These are phyloP conservation scores for Mystacornis crossleyi DNA, from an alignment of 2,113 vertebrate species.

Conservation along the genomic window DNA sequence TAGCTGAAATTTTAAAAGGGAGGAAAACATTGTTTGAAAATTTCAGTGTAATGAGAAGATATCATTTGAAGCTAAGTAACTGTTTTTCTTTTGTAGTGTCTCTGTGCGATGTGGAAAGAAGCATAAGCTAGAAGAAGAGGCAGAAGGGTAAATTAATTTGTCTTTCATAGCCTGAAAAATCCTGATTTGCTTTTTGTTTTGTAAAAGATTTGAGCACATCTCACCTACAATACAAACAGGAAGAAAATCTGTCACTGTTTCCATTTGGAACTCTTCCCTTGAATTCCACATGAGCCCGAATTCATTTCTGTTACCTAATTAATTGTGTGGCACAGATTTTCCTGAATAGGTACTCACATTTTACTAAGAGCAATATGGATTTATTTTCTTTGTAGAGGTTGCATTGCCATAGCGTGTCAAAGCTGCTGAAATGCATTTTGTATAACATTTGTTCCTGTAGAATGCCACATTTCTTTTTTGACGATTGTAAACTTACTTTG, in stretches of 20 bases:
- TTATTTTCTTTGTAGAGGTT: neutral
- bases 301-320: neutral
- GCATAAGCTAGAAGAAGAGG: conserved; percentile 73
- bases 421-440: neutral
- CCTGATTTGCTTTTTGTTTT: neutral
- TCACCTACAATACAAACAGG: neutral
- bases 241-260: neutral
- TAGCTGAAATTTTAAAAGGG: neutral
- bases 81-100: conserved; percentile 37
- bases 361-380: neutral
- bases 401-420: neutral
- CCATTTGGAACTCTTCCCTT: neutral
- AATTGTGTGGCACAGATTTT: neutral
- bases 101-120: conserved; percentile 66
- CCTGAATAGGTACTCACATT: neutral
- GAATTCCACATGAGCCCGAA: neutral
- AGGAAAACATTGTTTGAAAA: neutral
- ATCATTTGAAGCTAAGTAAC: neutral
- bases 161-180: neutral
- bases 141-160: conserved; percentile 72
- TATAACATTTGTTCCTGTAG: neutral
- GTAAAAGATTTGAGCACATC: neutral
- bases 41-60: neutral
- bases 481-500: neutral
- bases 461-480: neutral